phyloP scores from a whole-genome alignment of 2,797 vertebrate genomes.

The Pseudomugil tenellus region DNA sequence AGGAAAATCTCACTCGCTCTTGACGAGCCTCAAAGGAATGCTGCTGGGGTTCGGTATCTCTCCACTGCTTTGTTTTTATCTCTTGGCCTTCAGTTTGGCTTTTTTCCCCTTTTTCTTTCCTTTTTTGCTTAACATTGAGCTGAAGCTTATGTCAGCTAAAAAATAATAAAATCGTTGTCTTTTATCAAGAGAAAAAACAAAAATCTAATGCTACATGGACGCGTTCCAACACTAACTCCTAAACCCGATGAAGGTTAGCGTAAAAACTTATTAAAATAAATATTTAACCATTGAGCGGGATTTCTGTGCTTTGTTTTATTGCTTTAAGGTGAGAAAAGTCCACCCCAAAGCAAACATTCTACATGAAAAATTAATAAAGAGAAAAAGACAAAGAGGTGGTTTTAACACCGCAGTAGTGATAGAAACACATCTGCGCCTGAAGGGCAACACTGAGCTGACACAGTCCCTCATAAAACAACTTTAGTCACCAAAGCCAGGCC shows the following conservation, averaged over 20 bases:
- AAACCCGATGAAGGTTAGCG: neutral
- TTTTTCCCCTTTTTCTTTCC: neutral
- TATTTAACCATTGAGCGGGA: slow-evolving; percentile 10
- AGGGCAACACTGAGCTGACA: slow-evolving; percentile 45
- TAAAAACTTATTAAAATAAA: slow-evolving; percentile 7
- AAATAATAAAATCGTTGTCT: slow-evolving; percentile 1
- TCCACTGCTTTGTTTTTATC: slow-evolving; percentile 36
- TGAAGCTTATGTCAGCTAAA: slow-evolving; percentile 25
- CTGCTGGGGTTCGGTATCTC: slow-evolving; percentile 36
- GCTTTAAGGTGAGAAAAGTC: slow-evolving; percentile 26
- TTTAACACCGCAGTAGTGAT: slow-evolving; percentile 36
- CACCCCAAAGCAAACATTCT: slow-evolving; percentile 19
- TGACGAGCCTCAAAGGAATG: slow-evolving; percentile 45
- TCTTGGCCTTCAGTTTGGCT: slow-evolving; percentile 15
- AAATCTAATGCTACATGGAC: neutral
- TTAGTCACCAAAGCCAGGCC: slow-evolving; percentile 35
- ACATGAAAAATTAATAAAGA: slow-evolving; percentile 36
- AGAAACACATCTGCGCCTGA: slow-evolving; percentile 49
- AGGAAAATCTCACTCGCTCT: slow-evolving; percentile 53
- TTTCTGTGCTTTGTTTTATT: slow-evolving; percentile 17
- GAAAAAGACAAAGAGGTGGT: slow-evolving; percentile 22
- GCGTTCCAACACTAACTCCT: neutral
- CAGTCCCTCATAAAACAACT: slow-evolving; percentile 55
- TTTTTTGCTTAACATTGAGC: slow-evolving; percentile 24
- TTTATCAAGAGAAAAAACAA: neutral